These are phyloP conservation scores for Phalacrocorax brasilianus DNA, from an alignment of 2,113 vertebrate genomes.

Conservation along the genomic window DNA sequence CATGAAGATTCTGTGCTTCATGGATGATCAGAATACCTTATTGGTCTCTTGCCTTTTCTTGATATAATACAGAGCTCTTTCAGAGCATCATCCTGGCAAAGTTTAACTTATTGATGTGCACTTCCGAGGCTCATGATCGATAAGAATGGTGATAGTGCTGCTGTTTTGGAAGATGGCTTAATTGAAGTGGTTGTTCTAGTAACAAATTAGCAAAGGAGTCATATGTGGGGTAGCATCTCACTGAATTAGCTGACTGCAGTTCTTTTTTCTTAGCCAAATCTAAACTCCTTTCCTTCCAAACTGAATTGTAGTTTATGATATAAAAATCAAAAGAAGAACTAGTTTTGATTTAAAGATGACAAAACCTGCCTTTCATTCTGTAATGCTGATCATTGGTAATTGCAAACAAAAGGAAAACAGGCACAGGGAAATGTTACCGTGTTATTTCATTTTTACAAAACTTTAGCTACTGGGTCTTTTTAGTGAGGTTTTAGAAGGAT, in stretches of 20 bases:
- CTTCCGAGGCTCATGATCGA: neutral
- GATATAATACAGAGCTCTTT: neutral
- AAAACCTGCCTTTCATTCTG: neutral
- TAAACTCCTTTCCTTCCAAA: neutral
- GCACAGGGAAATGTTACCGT: neutral
- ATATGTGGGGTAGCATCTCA: neutral
- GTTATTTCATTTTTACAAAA: no score
- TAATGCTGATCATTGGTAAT: neutral
- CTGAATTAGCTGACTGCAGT: neutral
- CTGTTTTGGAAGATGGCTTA: neutral
- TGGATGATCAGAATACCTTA: neutral
- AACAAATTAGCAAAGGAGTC: neutral
- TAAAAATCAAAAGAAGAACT: neutral
- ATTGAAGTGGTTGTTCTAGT: neutral
- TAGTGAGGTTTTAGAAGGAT: no score
- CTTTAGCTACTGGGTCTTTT: no score
- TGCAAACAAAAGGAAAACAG: neutral
- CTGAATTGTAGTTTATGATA: neutral
- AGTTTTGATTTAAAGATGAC: neutral
- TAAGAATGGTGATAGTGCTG: neutral
- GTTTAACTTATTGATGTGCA: neutral
- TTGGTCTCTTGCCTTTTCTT: neutral
- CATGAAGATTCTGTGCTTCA: neutral
- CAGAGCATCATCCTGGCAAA: neutral
- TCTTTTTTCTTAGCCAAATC: neutral